Conservation (phyloP, 2,888 invertebrate species). For the Drosophila prolongata region DNA sequence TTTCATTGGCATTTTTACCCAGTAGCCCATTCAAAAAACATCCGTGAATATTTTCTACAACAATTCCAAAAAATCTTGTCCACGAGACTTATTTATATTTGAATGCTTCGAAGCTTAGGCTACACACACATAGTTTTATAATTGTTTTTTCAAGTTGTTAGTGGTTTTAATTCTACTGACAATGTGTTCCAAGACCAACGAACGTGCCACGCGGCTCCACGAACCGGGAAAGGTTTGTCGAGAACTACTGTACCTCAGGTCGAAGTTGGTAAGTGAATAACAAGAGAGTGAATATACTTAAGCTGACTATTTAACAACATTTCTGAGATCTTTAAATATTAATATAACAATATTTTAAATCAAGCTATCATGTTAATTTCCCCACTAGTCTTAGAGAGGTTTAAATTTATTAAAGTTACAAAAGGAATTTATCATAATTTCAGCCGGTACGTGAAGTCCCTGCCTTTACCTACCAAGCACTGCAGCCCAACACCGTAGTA, state of each 20-base stretch:
- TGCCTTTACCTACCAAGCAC: conserved; percentile 82
- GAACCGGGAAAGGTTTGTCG: conserved; percentile 65
- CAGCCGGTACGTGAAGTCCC: conserved; percentile 79
- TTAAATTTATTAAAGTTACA: too few species aligned
- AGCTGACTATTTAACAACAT: too few species aligned
- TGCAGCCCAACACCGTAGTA: conserved; percentile 82
- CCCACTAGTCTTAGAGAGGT: too few species aligned
- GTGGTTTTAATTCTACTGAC: not conserved
- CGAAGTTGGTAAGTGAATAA: conserved; percentile 57
- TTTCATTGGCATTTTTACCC: conserved; percentile 48
- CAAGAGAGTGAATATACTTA: too few species aligned
- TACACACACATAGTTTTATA: conserved; percentile 3
- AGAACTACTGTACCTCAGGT: conserved; percentile 61
- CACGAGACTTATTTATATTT: not conserved
- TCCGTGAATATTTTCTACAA: conserved; percentile 6
- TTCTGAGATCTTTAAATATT: too few species aligned
- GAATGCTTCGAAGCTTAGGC: conserved; percentile 6
- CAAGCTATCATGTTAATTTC: too few species aligned
- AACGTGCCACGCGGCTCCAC: conserved; percentile 61
- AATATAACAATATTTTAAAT: too few species aligned
- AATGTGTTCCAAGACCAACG: conserved; percentile 56
- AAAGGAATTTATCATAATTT: too few species aligned
- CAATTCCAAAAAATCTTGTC: not conserved
- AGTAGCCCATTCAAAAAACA: conserved; percentile 60
- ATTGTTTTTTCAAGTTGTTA: not conserved